Percentiles rank a stretch among this genome's conserved stretches.
Evolutionary conservation across 2,888 invertebrate genomes (phyloP).

Genomic region (Drosophila anomelani): DNA sequence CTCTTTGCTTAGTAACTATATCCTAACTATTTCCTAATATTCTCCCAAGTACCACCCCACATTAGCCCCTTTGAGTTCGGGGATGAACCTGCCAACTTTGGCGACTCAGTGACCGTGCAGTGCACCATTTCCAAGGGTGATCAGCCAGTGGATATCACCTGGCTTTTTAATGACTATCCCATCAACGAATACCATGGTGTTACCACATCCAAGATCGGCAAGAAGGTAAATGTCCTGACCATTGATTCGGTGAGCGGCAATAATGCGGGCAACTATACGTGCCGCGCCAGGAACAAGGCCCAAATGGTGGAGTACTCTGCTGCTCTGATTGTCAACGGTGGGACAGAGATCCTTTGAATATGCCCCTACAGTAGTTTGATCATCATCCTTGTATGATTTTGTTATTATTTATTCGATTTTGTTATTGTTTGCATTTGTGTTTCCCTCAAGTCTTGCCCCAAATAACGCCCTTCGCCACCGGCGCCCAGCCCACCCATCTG

Average conservation of each 20-base stretch:
- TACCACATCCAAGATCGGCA: slow-evolving; percentile 85
- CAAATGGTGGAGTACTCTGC: slow-evolving; percentile 86
- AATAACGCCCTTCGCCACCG: slow-evolving; percentile 86
- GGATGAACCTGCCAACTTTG: slow-evolving; percentile 87
- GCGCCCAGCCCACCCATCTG: slow-evolving; percentile 87
- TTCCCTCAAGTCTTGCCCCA: slow-evolving; percentile 81
- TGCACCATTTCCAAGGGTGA: slow-evolving; percentile 90
- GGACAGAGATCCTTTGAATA: slow-evolving; percentile 39
- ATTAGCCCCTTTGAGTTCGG: slow-evolving; percentile 86
- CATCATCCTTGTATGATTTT: background rate
- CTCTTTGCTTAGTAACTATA: background rate
- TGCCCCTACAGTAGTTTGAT: slow-evolving; percentile 18
- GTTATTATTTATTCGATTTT: slow-evolving; percentile 11
- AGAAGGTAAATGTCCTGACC: slow-evolving; percentile 86
- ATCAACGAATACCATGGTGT: slow-evolving; percentile 86
- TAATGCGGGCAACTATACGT: slow-evolving; percentile 87
- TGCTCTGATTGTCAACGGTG: slow-evolving; percentile 86
- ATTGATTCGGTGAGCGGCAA: slow-evolving; percentile 87
- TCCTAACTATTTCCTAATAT: background rate
- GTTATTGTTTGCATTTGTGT: slow-evolving; percentile 11
- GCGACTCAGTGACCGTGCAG: slow-evolving; percentile 87
- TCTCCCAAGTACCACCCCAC: slow-evolving; percentile 83
- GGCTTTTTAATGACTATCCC: slow-evolving; percentile 88
- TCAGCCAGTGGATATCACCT: slow-evolving; percentile 88
- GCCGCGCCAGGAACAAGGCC: slow-evolving; percentile 86